Conservation (phyloP, 2,888 invertebrate genomes). For the Lepetodrilus schrolli region DNA sequence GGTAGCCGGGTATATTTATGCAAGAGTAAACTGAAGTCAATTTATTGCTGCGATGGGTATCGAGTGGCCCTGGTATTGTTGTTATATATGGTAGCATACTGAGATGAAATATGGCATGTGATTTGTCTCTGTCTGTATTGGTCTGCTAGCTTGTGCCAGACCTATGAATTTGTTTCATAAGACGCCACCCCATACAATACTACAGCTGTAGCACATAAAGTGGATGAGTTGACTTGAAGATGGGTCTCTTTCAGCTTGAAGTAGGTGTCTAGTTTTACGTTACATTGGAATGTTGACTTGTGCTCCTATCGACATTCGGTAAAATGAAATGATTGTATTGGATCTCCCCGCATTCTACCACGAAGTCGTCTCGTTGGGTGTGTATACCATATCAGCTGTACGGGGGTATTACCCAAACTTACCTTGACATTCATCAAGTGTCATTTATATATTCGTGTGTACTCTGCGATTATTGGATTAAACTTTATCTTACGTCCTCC, state of each 20-base stretch:
- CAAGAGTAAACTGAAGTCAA: neutral
- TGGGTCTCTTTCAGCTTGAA: neutral
- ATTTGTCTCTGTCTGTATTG: conserved; percentile 8
- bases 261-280: neutral
- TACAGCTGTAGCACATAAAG: too few species aligned
- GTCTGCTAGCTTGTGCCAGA: neutral
- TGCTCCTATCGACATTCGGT: neutral
- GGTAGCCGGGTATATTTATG: conserved; percentile 10
- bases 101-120: conserved; percentile 12
- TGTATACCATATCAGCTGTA: neutral
- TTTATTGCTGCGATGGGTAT: conserved; percentile 1
- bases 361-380: too few species aligned
- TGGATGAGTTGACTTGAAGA: neutral
- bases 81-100: neutral
- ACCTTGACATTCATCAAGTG: neutral
- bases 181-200: too few species aligned
- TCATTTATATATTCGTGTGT: neutral
- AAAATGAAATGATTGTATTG: neutral
- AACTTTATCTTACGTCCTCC: too few species aligned
- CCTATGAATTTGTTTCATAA: too few species aligned
- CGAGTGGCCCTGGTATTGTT: neutral
- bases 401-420: neutral
- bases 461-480: neutral
- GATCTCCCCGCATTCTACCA: too few species aligned
- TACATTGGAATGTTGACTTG: conserved; percentile 15